Evolutionary conservation across 1,140 invertebrate species (phyloP).

Genomic region (Ganaspis sp.): DNA sequence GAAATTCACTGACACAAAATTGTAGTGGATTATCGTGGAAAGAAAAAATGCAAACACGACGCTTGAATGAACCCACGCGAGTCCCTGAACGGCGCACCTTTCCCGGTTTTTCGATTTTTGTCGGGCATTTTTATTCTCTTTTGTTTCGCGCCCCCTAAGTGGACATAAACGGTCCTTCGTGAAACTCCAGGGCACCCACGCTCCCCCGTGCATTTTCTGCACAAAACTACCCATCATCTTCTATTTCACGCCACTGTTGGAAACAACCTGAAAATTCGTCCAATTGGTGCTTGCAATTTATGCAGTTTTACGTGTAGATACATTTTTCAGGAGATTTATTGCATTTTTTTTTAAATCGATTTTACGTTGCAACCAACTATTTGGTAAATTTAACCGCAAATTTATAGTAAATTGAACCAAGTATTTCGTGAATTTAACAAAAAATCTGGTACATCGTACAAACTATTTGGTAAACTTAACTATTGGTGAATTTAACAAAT

Average conservation of each 20-base stretch:
- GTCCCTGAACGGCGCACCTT: neutral
- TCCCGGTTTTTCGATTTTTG: slow-evolving; percentile 21
- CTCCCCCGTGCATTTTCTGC: neutral
- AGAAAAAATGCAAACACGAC: slow-evolving; percentile 37
- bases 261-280: neutral
- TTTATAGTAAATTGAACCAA: no score
- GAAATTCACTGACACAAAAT: neutral
- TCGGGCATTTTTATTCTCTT: slow-evolving; percentile 34
- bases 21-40: neutral
- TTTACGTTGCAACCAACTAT: no score
- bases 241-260: neutral
- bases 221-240: neutral
- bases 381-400: no score
- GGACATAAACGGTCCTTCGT: slow-evolving; percentile 13
- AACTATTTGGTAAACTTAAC: no score
- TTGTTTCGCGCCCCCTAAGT: slow-evolving; percentile 10
- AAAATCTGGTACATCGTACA: no score
- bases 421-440: no score
- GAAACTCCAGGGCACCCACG: neutral
- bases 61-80: slow-evolving; percentile 61
- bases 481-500: no score
- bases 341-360: no score
- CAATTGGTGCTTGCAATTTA: neutral
- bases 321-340: no score
- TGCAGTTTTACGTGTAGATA: no score